phyloP scores from a whole-genome alignment of 2,888 invertebrate genomes.

The Ectropis crepuscularia region DNA sequence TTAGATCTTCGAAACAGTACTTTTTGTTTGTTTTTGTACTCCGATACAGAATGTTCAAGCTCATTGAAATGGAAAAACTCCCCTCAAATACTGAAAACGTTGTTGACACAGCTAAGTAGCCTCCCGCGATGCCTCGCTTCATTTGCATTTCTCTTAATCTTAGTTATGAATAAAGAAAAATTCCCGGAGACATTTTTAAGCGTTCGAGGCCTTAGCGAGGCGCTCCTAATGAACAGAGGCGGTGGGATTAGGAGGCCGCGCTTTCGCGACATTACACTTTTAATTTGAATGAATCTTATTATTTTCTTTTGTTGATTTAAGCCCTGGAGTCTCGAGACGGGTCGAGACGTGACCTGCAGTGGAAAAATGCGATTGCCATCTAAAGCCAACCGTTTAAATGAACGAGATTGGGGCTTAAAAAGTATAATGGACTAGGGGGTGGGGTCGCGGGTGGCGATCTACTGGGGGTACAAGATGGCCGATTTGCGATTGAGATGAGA shows the following conservation, averaged over 20 bases:
- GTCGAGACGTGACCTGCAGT: slow-evolving; percentile 88
- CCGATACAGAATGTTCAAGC: slow-evolving; percentile 36
- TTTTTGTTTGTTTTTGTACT: slow-evolving; percentile 32
- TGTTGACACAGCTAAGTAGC: slow-evolving; percentile 84
- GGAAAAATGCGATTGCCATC: slow-evolving; percentile 89
- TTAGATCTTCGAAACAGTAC: slow-evolving; percentile 14
- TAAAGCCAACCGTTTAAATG: slow-evolving; percentile 90
- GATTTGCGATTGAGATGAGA: slow-evolving; percentile 85
- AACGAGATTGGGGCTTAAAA: slow-evolving; percentile 90
- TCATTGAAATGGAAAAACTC: slow-evolving; percentile 52
- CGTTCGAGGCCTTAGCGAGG: slow-evolving; percentile 65
- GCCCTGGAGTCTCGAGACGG: slow-evolving; percentile 85
- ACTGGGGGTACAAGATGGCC: slow-evolving; percentile 82
- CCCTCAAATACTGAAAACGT: slow-evolving; percentile 59
- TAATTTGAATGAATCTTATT: slow-evolving; percentile 90
- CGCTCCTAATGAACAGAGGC: slow-evolving; percentile 76
- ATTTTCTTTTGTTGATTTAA: slow-evolving; percentile 89
- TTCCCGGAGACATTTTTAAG: slow-evolving; percentile 77
- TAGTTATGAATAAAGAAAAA: slow-evolving; percentile 85
- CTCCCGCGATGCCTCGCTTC: slow-evolving; percentile 75
- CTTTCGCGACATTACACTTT: slow-evolving; percentile 87
- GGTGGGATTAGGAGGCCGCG: slow-evolving; percentile 71
- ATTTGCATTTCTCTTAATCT: slow-evolving; percentile 84
- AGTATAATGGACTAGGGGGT: slow-evolving; percentile 87
- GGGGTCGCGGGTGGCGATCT: slow-evolving; percentile 78